A percentile compares a stretch with the other conserved stretches of the same genome.
phyloP scores from a whole-genome alignment of 2,113 vertebrate species.

The Sphaerodactylus townsendi region DNA sequence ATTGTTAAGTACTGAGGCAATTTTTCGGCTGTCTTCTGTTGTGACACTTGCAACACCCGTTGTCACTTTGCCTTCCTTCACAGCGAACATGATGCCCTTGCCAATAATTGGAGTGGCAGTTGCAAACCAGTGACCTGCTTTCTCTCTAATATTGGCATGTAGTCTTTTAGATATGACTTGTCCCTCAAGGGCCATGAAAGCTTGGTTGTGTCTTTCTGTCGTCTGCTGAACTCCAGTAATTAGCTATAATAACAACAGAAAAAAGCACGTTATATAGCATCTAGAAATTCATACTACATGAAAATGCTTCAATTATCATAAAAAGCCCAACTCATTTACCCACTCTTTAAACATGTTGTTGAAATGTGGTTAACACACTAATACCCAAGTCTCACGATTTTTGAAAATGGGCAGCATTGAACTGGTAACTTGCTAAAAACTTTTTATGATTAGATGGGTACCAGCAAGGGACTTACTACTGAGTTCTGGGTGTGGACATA shows the following conservation, averaged over 20 bases:
- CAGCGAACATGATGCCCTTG: constrained; percentile 93
- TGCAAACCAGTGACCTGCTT: constrained; percentile 96
- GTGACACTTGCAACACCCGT: constrained; percentile 87
- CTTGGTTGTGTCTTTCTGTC: constrained; percentile 94
- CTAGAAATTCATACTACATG: not conserved
- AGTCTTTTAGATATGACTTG: constrained; percentile 90
- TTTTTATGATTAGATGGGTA: not conserved
- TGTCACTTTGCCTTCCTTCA: constrained; percentile 91
- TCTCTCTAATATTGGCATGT: constrained; percentile 83
- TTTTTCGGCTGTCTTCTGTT: constrained; percentile 92
- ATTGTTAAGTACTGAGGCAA: constrained; percentile 90
- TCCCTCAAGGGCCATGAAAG: constrained; percentile 96
- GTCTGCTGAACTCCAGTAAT: constrained; percentile 96
- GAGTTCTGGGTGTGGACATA: too few species aligned
- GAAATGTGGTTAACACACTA: not conserved
- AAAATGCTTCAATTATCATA: not conserved
- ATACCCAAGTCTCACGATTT: not conserved
- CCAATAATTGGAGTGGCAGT: constrained; percentile 92
- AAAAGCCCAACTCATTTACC: not conserved
- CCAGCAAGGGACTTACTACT: not conserved
- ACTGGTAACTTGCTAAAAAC: not conserved
- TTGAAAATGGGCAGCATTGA: not conserved
- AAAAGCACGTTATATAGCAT: constrained; percentile 34
- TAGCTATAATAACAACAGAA: constrained; percentile 74
- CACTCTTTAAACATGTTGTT: not conserved